Percentiles rank a stretch among this genome's conserved stretches.
Evolutionary conservation across 2,888 invertebrate species (phyloP).

Genomic region (Drosophila multiciliata): DNA sequence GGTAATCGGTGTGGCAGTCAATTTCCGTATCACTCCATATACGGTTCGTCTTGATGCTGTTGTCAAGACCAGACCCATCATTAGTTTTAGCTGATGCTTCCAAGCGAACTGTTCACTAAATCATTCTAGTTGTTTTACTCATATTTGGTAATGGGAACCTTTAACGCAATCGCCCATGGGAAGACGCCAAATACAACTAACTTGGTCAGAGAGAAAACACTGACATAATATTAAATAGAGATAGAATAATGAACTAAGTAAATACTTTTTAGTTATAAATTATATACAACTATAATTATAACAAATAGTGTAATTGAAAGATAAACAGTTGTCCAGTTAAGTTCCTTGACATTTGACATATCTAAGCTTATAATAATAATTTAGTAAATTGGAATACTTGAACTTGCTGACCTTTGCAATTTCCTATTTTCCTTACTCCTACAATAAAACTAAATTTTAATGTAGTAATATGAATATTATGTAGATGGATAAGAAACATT

Average conservation of each 20-base stretch:
- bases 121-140: conserved; percentile 42
- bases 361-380: conserved; percentile 5
- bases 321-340: not conserved
- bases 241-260: not conserved
- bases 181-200: not conserved
- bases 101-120: conserved; percentile 50
- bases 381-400: not conserved
- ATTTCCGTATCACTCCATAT: conserved; percentile 61
- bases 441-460: not conserved
- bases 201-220: not conserved
- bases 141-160: conserved; percentile 47
- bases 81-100: conserved; percentile 15
- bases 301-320: not conserved
- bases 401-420: not conserved
- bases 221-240: not conserved
- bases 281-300: not conserved
- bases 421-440: not conserved
- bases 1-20: conserved; percentile 32
- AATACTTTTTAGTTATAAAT: not conserved
- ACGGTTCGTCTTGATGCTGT: conserved; percentile 35
- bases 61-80: conserved; percentile 21
- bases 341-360: conserved; percentile 13
- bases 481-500: not conserved
- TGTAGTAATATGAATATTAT: not conserved
- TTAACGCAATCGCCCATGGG: conserved; percentile 16